phyloP scores from a whole-genome alignment of 2,888 invertebrate genomes.

The Malthinus flaveolus region DNA sequence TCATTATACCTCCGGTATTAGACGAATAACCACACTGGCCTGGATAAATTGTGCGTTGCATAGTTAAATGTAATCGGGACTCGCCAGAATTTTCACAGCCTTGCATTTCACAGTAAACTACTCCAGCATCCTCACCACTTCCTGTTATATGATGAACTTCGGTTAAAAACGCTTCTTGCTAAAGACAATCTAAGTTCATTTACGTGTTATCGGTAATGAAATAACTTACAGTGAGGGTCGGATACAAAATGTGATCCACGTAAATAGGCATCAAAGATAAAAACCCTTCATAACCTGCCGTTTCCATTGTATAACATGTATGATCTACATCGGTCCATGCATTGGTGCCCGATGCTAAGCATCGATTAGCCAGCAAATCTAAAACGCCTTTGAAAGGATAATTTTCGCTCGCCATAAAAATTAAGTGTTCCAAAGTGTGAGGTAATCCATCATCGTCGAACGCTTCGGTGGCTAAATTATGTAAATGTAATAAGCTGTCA shows the following conservation, averaged over 20 bases:
- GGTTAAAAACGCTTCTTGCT: constrained; percentile 82
- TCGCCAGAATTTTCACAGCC: constrained; percentile 81
- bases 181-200: constrained; percentile 5
- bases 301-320: constrained; percentile 87
- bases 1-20: constrained; percentile 83
- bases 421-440: constrained; percentile 89
- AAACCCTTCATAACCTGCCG: constrained; percentile 86
- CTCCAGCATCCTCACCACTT: constrained; percentile 87
- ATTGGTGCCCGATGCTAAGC: constrained; percentile 89
- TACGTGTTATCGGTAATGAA: background rate
- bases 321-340: constrained; percentile 88
- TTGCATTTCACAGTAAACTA: constrained; percentile 97
- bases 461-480: constrained; percentile 78
- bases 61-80: constrained; percentile 65
- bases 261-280: constrained; percentile 87
- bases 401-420: constrained; percentile 87
- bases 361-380: constrained; percentile 86
- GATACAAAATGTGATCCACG: constrained; percentile 86
- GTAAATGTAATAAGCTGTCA: no score
- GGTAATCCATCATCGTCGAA: constrained; percentile 91
- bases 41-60: constrained; percentile 76
- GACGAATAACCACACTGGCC: constrained; percentile 81
- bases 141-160: constrained; percentile 92
- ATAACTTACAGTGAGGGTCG: constrained; percentile 69
- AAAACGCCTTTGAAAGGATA: constrained; percentile 90